A percentile compares a stretch with the other conserved stretches of the same genome.
Evolutionary conservation across 2,113 vertebrate species (phyloP).

Genomic region (Pelvicachromis taeniatus): DNA sequence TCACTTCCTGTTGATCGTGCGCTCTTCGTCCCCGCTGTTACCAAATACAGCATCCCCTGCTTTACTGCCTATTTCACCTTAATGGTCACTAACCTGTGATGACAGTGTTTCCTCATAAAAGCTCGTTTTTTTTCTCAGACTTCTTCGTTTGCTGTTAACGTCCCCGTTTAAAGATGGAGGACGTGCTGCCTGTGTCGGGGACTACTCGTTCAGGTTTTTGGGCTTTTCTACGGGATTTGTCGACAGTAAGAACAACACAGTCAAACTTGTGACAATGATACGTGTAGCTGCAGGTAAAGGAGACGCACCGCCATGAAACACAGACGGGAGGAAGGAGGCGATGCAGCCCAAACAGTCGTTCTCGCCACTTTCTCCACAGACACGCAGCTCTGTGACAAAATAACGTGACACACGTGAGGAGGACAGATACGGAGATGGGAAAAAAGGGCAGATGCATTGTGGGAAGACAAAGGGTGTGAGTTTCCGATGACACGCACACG

Average conservation of each 20-base stretch:
- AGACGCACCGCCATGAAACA: constrained; percentile 2
- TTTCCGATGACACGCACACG: constrained; percentile 2
- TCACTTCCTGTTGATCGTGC: neutral
- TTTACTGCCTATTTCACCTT: neutral
- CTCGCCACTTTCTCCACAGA: constrained; percentile 16
- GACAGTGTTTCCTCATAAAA: rapidly evolving
- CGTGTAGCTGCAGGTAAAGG: neutral
- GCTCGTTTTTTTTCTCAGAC: neutral
- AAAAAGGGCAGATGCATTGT: neutral
- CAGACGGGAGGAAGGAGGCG: neutral
- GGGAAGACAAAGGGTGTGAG: constrained; percentile 60
- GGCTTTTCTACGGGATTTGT: neutral
- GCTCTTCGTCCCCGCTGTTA: neutral
- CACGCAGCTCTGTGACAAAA: neutral
- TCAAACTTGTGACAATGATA: neutral
- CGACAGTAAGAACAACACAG: neutral
- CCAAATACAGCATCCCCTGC: neutral
- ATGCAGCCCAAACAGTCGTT: constrained; percentile 1
- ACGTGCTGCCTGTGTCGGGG: neutral
- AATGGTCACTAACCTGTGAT: neutral
- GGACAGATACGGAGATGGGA: neutral
- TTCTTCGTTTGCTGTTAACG: neutral
- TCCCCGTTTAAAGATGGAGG: neutral
- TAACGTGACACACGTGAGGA: neutral
- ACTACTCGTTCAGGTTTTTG: rapidly evolving